Percentiles rank a stretch among this genome's conserved stretches.
Evolutionary conservation across 2,113 vertebrate genomes (phyloP).

Genomic region (Todiramphus saurophagus): DNA sequence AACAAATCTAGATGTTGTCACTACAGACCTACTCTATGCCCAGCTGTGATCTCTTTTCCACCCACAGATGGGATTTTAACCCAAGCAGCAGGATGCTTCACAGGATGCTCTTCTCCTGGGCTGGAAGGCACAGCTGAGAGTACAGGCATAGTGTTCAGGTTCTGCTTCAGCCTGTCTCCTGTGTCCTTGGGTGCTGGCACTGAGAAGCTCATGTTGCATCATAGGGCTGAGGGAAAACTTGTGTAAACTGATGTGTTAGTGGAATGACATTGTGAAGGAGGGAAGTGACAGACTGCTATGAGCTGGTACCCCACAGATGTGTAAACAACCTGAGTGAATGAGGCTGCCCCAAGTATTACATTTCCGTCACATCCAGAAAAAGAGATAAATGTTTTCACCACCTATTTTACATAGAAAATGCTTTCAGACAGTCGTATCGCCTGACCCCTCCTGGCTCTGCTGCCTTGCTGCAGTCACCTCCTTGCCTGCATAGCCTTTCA

Average conservation of each 20-base stretch:
- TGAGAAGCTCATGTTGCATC: accelerated
- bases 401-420: neutral
- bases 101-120: neutral
- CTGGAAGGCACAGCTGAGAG: neutral
- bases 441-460: neutral
- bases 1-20: neutral
- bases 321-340: neutral
- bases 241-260: accelerated
- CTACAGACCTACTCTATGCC: neutral
- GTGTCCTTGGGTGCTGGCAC: accelerated
- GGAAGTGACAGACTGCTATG: neutral
- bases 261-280: neutral
- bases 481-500: neutral
- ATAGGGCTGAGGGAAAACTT: neutral
- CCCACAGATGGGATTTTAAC: neutral
- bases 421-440: neutral
- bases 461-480: neutral
- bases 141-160: neutral
- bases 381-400: neutral
- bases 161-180: neutral
- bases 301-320: neutral
- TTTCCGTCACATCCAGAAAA: neutral
- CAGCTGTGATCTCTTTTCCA: neutral
- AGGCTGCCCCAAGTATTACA: neutral
- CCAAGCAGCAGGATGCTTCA: neutral